Evolutionary conservation across 2,113 vertebrate genomes (phyloP).

Genomic region (Menidia beryllina): DNA sequence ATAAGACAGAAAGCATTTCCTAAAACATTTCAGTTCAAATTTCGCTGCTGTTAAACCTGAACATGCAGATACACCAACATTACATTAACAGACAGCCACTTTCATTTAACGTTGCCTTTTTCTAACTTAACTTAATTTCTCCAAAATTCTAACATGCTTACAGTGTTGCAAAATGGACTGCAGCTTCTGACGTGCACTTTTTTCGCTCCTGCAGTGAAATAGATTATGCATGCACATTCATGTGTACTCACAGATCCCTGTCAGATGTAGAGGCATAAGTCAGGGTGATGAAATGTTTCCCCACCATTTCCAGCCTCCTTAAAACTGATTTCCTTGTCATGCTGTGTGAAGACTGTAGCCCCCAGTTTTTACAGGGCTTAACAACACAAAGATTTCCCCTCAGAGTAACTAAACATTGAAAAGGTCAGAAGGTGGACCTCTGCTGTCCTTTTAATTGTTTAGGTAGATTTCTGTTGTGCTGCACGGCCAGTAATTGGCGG

Average conservation of each 20-base stretch:
- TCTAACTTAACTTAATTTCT: neutral
- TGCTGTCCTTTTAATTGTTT: slow-evolving; percentile 56
- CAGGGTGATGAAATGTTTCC: slow-evolving; percentile 64
- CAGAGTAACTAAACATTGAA: slow-evolving; percentile 30
- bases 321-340: slow-evolving; percentile 69
- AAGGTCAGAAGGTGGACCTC: slow-evolving; percentile 51
- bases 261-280: slow-evolving; percentile 65
- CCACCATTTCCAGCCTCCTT: slow-evolving; percentile 46
- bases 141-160: slow-evolving; percentile 13
- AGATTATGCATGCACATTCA: slow-evolving; percentile 73
- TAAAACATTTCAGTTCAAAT: neutral
- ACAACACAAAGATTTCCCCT: slow-evolving; percentile 33
- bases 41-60: neutral
- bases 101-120: slow-evolving; percentile 8
- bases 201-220: slow-evolving; percentile 58
- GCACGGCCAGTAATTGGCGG: slow-evolving; percentile 36
- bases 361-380: slow-evolving; percentile 26
- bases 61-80: neutral
- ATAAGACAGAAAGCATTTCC: neutral
- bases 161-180: slow-evolving; percentile 23
- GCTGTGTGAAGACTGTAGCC: slow-evolving; percentile 27
- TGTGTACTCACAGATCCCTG: slow-evolving; percentile 75
- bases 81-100: neutral
- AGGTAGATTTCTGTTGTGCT: slow-evolving; percentile 28
- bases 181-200: slow-evolving; percentile 48